These are phyloP conservation scores for Rhinopomastus cyanomelas DNA, from an alignment of 2,113 vertebrate genomes.

Conservation along the genomic window DNA sequence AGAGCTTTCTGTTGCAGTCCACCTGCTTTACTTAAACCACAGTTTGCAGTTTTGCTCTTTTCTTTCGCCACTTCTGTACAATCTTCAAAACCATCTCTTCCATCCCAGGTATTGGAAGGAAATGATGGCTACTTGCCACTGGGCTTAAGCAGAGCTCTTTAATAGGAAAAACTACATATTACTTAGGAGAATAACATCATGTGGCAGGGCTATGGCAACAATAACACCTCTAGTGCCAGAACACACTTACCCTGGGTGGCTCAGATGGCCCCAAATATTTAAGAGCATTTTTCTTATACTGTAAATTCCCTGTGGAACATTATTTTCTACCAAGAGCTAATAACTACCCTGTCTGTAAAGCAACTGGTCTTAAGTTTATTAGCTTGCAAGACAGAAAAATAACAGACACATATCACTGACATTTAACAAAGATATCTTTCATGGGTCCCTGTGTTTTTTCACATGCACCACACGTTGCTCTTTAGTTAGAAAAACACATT, in stretches of 20 bases:
- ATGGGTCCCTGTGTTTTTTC: conserved; percentile 46
- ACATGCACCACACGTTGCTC: conserved; percentile 26
- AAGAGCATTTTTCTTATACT: conserved; percentile 46
- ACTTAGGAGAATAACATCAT: conserved; percentile 54
- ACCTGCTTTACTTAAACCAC: conserved; percentile 14
- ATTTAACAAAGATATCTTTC: conserved; percentile 71
- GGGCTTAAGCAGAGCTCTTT: conserved; percentile 34
- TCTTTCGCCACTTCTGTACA: background rate
- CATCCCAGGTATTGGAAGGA: background rate
- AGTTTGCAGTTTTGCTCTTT: background rate
- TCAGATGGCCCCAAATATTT: conserved; percentile 59
- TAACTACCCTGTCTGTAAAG: conserved; percentile 58
- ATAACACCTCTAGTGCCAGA: conserved; percentile 67
- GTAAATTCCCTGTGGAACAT: conserved; percentile 52
- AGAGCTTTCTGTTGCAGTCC: background rate
- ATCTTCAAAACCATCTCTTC: background rate
- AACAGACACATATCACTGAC: conserved; percentile 61
- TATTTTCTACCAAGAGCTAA: conserved; percentile 63
- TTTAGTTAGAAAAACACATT: conserved; percentile 56
- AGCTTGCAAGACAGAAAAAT: conserved; percentile 62
- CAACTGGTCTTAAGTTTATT: conserved; percentile 67
- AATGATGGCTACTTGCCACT: background rate
- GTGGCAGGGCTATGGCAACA: conserved; percentile 56
- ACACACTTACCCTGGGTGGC: conserved; percentile 61
- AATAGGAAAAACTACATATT: conserved; percentile 30